Evolutionary conservation across 2,888 invertebrate species (phyloP), one percentile per base, ranked within the genome.

Genomic region (Pollenia labialis): DNA sequence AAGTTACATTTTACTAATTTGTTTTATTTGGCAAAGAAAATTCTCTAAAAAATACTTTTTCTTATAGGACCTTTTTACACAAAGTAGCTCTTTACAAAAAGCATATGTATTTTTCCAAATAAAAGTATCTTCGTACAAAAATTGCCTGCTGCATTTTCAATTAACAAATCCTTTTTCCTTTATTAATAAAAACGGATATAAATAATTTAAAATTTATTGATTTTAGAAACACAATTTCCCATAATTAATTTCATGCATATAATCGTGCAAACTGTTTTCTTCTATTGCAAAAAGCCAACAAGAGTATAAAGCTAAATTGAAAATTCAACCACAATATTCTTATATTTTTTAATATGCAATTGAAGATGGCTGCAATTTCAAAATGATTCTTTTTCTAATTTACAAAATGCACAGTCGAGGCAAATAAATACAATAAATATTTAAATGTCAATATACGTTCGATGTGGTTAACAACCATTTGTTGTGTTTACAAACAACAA

Each of bases 391-490:
- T 56, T 62, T 64, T 79, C 56, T 50, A 60, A 85, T 82, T 79
- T 42, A 56, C 54, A 44, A 50, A 42, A 68, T 23, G 54, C 46
- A 75, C 64, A 46, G 54, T 74, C 23, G 32, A 44, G 42, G 60
- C 1, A 58, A 72, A 64, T 60, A 71, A 56, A 79, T 32, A 32
- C 32, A 32, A 32, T 32, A 32, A 32, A 32, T 32, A 71, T 72
- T 52, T 56, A 79, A 72, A 79, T 79, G 85, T 85, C 85, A 85
- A 82, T 82, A 82, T 66, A 81, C 54, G 71, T 74, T 82, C 50
- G 60, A 75, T 74, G 85, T 79, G 85, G 85, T 85, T 85, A 85
- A 85, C 86, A 76, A 75, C 75, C 85, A 74, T 60, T 85, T 83
- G 74, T 46, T 60, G 71, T 86, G 80, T 86, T 86, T 84, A 86